A percentile compares a stretch with the other conserved stretches of the same genome.
Evolutionary conservation across 1,140 invertebrate species (phyloP).

Genomic region (Nebria ingens): DNA sequence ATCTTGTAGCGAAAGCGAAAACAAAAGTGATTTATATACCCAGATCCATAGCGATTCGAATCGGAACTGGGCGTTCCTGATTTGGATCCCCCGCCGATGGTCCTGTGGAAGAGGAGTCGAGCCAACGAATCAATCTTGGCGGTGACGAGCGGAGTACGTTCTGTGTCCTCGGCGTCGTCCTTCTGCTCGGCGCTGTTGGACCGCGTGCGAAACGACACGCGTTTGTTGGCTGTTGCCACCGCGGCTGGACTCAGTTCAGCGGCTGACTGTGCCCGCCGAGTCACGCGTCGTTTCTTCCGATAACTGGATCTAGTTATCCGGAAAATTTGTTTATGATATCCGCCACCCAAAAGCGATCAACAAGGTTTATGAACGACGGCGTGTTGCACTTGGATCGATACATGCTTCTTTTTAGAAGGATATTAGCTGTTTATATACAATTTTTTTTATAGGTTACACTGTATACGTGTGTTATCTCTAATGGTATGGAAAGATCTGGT

Average conservation of each 20-base stretch:
- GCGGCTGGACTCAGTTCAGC: constrained; percentile 57
- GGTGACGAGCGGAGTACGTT: constrained; percentile 45
- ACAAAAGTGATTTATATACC: no score
- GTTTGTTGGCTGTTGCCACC: constrained; percentile 49
- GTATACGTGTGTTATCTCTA: no score
- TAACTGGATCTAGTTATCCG: constrained; percentile 29
- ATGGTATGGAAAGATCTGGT: no score
- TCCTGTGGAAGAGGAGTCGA: constrained; percentile 43
- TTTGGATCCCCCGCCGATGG: neutral
- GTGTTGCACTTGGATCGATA: no score
- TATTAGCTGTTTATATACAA: no score
- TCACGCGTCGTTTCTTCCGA: constrained; percentile 42
- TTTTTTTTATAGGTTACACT: no score
- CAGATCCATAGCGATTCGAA: neutral
- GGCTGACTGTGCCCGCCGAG: constrained; percentile 58
- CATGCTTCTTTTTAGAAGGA: no score
- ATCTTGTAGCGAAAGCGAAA: no score
- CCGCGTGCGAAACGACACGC: constrained; percentile 43
- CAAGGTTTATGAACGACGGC: no score
- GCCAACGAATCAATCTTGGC: constrained; percentile 51
- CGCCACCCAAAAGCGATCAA: no score
- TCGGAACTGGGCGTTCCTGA: neutral
- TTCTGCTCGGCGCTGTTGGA: constrained; percentile 46
- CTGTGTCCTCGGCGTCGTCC: constrained; percentile 38
- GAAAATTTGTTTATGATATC: constrained; percentile 10